Conservation (phyloP, 92 coral and sea anemone species). For the Zoanthus sociatus region DNA sequence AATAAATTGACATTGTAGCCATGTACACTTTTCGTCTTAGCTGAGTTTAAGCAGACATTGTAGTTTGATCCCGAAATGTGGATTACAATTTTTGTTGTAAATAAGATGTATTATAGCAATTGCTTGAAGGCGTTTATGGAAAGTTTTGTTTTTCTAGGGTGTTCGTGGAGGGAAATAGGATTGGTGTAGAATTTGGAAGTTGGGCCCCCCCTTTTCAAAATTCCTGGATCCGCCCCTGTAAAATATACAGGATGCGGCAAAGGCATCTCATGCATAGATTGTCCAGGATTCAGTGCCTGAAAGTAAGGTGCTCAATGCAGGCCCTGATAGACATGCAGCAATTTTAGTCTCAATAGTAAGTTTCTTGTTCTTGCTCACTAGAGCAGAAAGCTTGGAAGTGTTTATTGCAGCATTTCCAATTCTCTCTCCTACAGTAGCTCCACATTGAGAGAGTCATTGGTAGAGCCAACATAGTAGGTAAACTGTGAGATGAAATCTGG, state of each 20-base stretch:
- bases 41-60: too few relatives aligned
- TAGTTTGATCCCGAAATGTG: too few relatives aligned
- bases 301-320: conserved; percentile 3
- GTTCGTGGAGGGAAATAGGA: too few relatives aligned
- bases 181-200: too few relatives aligned
- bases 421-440: neutral
- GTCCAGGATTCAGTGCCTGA: neutral
- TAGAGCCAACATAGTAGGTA: neutral
- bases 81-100: too few relatives aligned
- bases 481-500: neutral
- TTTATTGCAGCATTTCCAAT: neutral
- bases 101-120: too few relatives aligned
- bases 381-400: neutral
- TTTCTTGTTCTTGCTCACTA: neutral
- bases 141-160: too few relatives aligned
- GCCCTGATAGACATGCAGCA: neutral
- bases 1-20: too few relatives aligned
- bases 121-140: too few relatives aligned
- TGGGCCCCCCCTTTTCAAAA: too few relatives aligned
- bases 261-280: neutral
- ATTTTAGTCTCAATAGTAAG: neutral
- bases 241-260: neutral
- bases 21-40: too few relatives aligned
- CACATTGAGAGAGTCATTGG: neutral
- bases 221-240: too few relatives aligned